Base-by-base conservation (phyloP, 92 coral and sea anemone species). In the Diadumene lineata region DNA sequence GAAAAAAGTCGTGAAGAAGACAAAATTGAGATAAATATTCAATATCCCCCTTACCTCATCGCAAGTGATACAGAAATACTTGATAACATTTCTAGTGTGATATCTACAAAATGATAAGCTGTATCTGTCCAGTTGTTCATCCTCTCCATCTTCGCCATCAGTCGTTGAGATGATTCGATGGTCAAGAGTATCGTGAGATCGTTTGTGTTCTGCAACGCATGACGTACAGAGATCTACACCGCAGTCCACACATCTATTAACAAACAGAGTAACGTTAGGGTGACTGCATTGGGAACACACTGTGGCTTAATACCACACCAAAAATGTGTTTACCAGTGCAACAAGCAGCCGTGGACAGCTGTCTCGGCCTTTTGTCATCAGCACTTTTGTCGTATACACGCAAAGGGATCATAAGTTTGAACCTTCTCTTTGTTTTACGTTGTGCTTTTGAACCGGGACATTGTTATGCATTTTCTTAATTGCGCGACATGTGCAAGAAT, bases 151-250 rank as follows among this genome's bases (percentile, higher is more conserved):
- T 25, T 75, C 87, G n/a, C 80, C 53, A 27, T 87, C 93, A 4
- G 58, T 31, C 11, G 91, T 75, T 11, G 92, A 85, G 61, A 96
- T 81, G 48, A 96, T 80, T n/a, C 93, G 77, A 60, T 96, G 99
- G 70, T 96, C 99, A 58, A 89, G 86, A 7, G 99, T 92, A 69
- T 87, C 79, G 72, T 90, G 99, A 75, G 89, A 92, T 33, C 99
- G 91, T 76, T 92, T 96, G 86, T 96, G 99, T 53, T 96, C 97
- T 21, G 99, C 99, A 11, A 92, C 91, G 77, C 99, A 96, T 48
- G 93, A 81, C 34, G 93, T 84, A 77, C 99, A 96, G 50, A 96
- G 64, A 53, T 86, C 91, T 65, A 84, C 92, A 55, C 62, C 79
- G 67, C 99, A 96, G 68, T 96, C 99, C 51, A 92, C 91, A 82